phyloP scores from a whole-genome alignment of 2,888 invertebrate species.

The Ernsta delagoae region DNA sequence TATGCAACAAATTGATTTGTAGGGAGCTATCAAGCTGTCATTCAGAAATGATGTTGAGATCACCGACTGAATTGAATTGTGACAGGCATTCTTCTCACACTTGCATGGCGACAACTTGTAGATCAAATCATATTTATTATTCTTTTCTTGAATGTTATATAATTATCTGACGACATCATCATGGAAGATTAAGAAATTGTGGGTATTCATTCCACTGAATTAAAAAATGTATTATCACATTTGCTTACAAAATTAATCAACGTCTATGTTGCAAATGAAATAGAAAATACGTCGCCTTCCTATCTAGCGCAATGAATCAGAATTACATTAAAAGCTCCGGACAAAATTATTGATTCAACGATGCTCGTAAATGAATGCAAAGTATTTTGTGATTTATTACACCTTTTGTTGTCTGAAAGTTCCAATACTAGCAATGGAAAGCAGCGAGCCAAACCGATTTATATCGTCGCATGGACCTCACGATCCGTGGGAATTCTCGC shows the following conservation, averaged over 20 bases:
- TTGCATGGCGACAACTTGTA: conserved; percentile 5
- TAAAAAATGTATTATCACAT: too few species aligned
- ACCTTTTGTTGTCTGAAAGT: conserved; percentile 41
- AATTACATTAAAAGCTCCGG: conserved; percentile 20
- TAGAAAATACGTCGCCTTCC: conserved; percentile 6
- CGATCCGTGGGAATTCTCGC: conserved; percentile 67
- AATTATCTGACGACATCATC: neutral
- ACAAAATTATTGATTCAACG: conserved; percentile 36
- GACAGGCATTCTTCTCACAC: conserved; percentile 18
- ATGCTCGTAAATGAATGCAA: conserved; percentile 37
- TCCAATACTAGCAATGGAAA: conserved; percentile 28
- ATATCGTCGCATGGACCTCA: conserved; percentile 57
- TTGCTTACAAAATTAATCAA: too few species aligned
- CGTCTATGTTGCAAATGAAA: neutral
- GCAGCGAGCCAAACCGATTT: conserved; percentile 51
- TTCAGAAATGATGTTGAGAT: conserved; percentile 13
- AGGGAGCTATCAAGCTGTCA: conserved; percentile 25
- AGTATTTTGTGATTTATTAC: conserved; percentile 34
- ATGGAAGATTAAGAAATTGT: neutral
- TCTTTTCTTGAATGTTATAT: neutral
- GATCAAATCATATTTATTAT: neutral
- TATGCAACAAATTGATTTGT: conserved; percentile 26
- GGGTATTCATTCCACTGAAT: too few species aligned
- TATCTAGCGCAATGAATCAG: conserved; percentile 25
- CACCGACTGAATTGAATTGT: conserved; percentile 25